Evolutionary conservation across 2,888 invertebrate genomes (phyloP).

Genomic region (Actias luna): DNA sequence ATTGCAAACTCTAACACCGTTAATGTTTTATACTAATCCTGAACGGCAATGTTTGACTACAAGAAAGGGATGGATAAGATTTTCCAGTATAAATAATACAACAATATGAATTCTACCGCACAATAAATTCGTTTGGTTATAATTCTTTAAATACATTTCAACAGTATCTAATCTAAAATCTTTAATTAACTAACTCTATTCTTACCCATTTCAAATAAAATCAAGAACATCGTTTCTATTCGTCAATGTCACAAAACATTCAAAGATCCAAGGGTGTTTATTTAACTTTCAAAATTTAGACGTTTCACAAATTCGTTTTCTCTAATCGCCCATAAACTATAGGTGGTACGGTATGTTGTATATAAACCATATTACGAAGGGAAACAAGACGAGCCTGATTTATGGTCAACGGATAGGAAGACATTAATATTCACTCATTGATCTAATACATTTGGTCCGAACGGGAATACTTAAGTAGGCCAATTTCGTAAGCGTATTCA

Average conservation of each 20-base stretch:
- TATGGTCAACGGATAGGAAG: conserved; percentile 13
- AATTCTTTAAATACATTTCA: too few species aligned
- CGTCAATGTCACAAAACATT: neutral
- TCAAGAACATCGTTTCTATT: neutral
- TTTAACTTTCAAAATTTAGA: neutral
- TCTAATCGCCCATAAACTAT: conserved; percentile 3
- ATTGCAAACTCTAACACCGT: too few species aligned
- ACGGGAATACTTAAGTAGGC: conserved; percentile 10
- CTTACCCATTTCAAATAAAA: neutral
- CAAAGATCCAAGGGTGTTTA: neutral
- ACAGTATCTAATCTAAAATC: too few species aligned
- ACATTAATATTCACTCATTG: conserved; percentile 14
- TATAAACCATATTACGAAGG: neutral
- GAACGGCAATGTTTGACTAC: too few species aligned
- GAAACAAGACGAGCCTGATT: conserved; percentile 12
- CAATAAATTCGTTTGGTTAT: too few species aligned
- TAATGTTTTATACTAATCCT: too few species aligned
- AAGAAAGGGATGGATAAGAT: too few species aligned
- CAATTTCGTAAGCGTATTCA: conserved; percentile 13
- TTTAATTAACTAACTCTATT: neutral
- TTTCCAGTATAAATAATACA: too few species aligned
- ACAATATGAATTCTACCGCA: too few species aligned
- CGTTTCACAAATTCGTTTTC: neutral
- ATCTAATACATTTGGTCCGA: conserved; percentile 13
- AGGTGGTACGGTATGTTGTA: neutral